Evolutionary conservation across 1,140 invertebrate genomes (phyloP).

Genomic region (Belonocnema kinseyi): DNA sequence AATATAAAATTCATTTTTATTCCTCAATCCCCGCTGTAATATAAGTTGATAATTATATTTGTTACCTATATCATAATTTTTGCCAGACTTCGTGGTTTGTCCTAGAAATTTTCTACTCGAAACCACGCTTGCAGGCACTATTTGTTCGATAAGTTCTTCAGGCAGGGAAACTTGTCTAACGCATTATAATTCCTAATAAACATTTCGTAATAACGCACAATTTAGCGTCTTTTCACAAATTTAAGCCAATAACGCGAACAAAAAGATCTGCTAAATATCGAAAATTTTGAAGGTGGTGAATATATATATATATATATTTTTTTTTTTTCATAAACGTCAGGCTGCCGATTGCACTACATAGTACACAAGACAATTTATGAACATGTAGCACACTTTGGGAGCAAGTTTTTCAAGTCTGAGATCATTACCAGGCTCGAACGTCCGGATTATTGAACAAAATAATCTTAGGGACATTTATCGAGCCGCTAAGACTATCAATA

Average conservation of each 20-base stretch:
- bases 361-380: slow-evolving; percentile 14
- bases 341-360: background rate
- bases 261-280: background rate
- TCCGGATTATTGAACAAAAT: slow-evolving; percentile 17
- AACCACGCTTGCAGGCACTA: slow-evolving; percentile 25
- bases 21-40: slow-evolving; percentile 43
- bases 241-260: background rate
- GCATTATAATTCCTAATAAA: slow-evolving; percentile 8
- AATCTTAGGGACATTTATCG: background rate
- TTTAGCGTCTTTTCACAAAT: background rate
- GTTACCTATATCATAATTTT: slow-evolving; percentile 37
- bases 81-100: slow-evolving; percentile 17
- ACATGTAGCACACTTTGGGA: background rate
- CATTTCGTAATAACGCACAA: background rate
- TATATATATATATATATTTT: too few relatives aligned
- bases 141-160: slow-evolving; percentile 18
- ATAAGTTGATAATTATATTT: slow-evolving; percentile 40
- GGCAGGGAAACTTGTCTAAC: slow-evolving; percentile 14
- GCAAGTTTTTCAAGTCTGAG: slow-evolving; percentile 19
- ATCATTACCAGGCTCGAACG: slow-evolving; percentile 20
- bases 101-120: background rate
- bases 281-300: background rate
- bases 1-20: slow-evolving; percentile 53
- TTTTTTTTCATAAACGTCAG: background rate
- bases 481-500: slow-evolving; percentile 20